Percentiles rank a stretch among this genome's conserved stretches.
Conservation (phyloP, 1,140 invertebrate genomes). For the Plectrocnemia conspersa region DNA sequence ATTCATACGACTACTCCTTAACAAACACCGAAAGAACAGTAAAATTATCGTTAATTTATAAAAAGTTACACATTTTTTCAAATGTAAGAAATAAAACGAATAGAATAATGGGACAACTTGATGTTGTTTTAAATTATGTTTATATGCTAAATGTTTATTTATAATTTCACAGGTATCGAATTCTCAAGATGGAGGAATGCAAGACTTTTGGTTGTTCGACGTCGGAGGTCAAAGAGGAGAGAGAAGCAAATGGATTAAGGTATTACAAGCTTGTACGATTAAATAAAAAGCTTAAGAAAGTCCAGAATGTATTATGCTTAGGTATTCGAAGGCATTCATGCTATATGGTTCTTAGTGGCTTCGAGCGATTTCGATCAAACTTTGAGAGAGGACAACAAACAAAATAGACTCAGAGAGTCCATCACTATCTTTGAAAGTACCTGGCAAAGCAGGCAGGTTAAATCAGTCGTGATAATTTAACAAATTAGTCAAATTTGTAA, state of each 20-base stretch:
- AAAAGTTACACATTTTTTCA: too few relatives aligned
- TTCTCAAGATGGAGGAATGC: too few relatives aligned
- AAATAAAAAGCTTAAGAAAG: not conserved
- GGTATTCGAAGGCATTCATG: constrained; percentile 77
- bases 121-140: too few relatives aligned
- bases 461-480: too few relatives aligned
- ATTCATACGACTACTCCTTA: too few relatives aligned
- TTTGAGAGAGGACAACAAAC: constrained; percentile 63
- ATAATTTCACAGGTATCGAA: constrained; percentile 43
- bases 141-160: too few relatives aligned
- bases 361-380: constrained; percentile 73
- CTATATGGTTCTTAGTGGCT: constrained; percentile 73
- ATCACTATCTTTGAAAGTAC: constrained; percentile 69
- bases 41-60: too few relatives aligned
- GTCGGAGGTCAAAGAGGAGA: constrained; percentile 79
- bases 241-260: constrained; percentile 78
- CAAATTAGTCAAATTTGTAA: too few relatives aligned
- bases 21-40: too few relatives aligned
- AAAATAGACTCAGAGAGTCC: constrained; percentile 68
- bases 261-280: constrained; percentile 37
- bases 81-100: too few relatives aligned
- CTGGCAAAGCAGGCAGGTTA: constrained; percentile 63
- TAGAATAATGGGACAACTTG: too few relatives aligned
- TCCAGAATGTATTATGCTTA: constrained; percentile 40
- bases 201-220: constrained; percentile 73